A percentile compares a stretch with the other conserved stretches of the same genome.
Evolutionary conservation across 2,888 invertebrate species (phyloP).

Genomic region (Eupithecia subumbrata): DNA sequence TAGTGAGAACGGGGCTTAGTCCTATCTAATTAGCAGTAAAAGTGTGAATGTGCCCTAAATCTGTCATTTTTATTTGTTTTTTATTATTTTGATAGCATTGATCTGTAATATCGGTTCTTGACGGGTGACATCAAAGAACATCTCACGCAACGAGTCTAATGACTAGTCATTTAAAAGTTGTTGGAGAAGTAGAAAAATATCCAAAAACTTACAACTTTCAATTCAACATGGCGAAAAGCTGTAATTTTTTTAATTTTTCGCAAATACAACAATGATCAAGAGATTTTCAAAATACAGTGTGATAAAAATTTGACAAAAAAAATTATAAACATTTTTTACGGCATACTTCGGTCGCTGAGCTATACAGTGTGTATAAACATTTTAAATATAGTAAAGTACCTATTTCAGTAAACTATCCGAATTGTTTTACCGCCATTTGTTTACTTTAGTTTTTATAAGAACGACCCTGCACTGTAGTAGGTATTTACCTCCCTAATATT

Average conservation of each 20-base stretch:
- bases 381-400: not conserved
- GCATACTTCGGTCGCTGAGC: not conserved
- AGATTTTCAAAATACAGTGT: not conserved
- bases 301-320: not conserved
- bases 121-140: not conserved
- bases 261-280: no score
- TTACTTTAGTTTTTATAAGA: no score
- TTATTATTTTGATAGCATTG: not conserved
- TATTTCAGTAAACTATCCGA: no score
- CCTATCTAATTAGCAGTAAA: conserved; percentile 10
- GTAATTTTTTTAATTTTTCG: no score
- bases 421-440: no score
- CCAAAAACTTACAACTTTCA: no score
- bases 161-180: not conserved
- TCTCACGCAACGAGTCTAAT: not conserved
- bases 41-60: conserved; percentile 13
- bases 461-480: not conserved
- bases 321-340: not conserved
- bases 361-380: no score
- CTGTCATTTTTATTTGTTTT: not conserved
- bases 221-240: no score
- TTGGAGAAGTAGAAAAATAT: no score
- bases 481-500: no score
- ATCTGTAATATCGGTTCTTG: conserved; percentile 4
- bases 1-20: not conserved